Evolutionary conservation across 2,888 invertebrate species (phyloP), one percentile per base, ranked within the genome.

Genomic region (Trachelus iudaicus): DNA sequence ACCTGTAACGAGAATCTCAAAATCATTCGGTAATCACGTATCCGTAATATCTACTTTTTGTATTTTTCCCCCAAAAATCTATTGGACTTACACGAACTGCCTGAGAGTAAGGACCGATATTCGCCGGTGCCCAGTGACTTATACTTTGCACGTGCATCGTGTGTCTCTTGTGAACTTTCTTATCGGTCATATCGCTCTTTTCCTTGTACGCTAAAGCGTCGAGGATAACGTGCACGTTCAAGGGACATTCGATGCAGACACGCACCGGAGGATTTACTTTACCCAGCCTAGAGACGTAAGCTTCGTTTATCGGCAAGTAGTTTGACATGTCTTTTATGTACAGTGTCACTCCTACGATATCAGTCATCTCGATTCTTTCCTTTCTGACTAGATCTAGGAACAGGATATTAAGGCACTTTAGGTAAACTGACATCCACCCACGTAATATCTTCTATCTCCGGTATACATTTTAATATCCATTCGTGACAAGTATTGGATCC

Each of bases 61-160:
- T n/a, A n/a, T n/a, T n/a, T 11, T 23, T 69, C 11, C 0, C 1
- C 15, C 11, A 4, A 69, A 12, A 31, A 69, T 69, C 69, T 56
- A 40, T 69, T n/a, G 40, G 68, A 87, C 92, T 92, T 92, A 97
- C 97, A 93, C 95, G 95, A 80, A 97, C 94, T 3, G 97, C 96
- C 92, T 98, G 98, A 90, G 98, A 98, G 91, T 98, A 98, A 11
- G 98, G 98, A 73, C 98, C 98, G 86, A 98, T 98, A 90, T 98
- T 98, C 80, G 98, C 98, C 0, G 98, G 98, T n/a, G 98, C 98
- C 98, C 98, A 98, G 91, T 98, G 98, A 37, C 98, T 98, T 86
- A 98, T 95, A 81, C 98, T 96, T 92, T 98, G 98, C 69, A 98
- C 98, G 90, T 98, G 98, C 96, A 98, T 96, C 11, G 96, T 97